Base-by-base conservation (phyloP, 2,797 vertebrate genomes). In the Pagetopsis macropterus region DNA sequence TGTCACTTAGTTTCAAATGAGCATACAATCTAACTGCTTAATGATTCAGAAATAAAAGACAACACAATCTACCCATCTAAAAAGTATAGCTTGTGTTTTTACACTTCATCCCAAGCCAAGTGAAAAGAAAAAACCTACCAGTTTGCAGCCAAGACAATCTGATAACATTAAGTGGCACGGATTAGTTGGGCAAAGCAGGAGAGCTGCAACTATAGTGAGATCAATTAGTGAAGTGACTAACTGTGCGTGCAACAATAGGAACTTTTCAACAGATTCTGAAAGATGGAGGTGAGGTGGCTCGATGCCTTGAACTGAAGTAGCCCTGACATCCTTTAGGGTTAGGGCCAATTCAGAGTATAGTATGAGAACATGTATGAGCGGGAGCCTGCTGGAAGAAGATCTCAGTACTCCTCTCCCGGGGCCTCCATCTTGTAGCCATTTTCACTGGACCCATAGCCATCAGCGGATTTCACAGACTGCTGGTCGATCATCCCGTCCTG, bases 401-500 rank as follows among this genome's bases (percentile, higher is more conserved):
- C 49, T 94, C 81, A 96, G 78, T 94, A 95, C 79, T 94, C 95
- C 2, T 97, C 96, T 23, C 88, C 93, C 0, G 94, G 91, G 0
- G 92, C 81, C 80, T 97, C 96, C 88, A 96, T 88, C 89, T 96
- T 94, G 90, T 94, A 97, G 23, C 97, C 86, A 48, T 97, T 91
- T 90, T 97, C 87, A 83, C 96, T 93, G 45, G 96, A 95, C 43
- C 91, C 90, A 0, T 96, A 97, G 27, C 95, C 95, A 0, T 97
- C 96, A 0, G 95, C 94, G 0, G 95, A 94, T 11, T 93, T 94
- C 70, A 93, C 88, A 0, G 93, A 93, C 92, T 97, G 96, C 59
- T 95, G 94, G 85, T 97, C 96, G 91, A 95, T 92, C 84, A 92
- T 89, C 43, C 96, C 94, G 2, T 97, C 96, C 78, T 96, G 95